Conservation (phyloP, 2,888 invertebrate genomes). For the Hedya salicella region DNA sequence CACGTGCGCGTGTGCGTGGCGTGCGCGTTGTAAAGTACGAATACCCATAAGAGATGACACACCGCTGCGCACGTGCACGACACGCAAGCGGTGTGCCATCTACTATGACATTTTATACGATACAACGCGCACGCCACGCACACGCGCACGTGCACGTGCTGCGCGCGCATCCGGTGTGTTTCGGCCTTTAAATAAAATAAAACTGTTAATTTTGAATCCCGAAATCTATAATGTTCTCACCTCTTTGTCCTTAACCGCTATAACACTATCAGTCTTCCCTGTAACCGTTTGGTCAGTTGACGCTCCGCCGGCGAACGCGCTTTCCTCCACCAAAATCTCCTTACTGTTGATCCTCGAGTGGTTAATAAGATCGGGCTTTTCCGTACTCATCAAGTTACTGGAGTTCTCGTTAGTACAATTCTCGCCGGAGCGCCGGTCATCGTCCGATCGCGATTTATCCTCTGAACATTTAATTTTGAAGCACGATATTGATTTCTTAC, state of each 20-base stretch:
- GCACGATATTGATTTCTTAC: conserved; percentile 79
- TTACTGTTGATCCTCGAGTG: conserved; percentile 70
- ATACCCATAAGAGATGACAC: no score
- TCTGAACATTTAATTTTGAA: conserved; percentile 80
- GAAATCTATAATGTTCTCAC: conserved; percentile 51
- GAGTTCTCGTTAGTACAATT: conserved; percentile 78
- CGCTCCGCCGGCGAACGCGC: conserved; percentile 67
- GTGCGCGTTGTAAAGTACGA: no score
- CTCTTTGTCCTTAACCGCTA: conserved; percentile 67
- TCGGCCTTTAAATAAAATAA: no score
- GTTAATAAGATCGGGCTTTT: conserved; percentile 75
- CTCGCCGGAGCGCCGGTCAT: conserved; percentile 72
- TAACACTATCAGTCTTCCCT: conserved; percentile 71
- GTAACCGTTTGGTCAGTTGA: conserved; percentile 65
- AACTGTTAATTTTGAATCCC: no score
- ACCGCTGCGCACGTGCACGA: no score
- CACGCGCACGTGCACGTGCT: no score
- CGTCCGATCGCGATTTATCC: conserved; percentile 72
- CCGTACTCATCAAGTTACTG: conserved; percentile 70
- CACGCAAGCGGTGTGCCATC: no score
- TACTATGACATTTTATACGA: no score
- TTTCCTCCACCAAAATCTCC: conserved; percentile 69
- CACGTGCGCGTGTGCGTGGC: no score
- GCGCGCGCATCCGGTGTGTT: no score
- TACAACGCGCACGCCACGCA: no score